Percentiles rank a stretch among this genome's conserved stretches.
Evolutionary conservation across 2,888 invertebrate genomes (phyloP).

Genomic region (Macropis europaea): DNA sequence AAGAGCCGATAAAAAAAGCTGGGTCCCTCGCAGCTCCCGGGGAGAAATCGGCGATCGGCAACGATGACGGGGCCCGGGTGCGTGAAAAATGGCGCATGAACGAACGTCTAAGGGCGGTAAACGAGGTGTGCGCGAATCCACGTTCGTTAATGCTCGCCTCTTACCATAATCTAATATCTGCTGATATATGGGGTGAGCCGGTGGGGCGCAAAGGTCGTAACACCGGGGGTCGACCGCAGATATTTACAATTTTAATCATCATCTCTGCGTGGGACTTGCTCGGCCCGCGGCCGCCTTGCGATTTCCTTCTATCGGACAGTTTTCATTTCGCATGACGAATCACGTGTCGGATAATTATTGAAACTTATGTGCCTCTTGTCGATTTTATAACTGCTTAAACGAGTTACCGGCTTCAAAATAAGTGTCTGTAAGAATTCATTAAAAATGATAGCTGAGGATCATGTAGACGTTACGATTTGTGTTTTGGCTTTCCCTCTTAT

Average conservation of each 20-base stretch:
- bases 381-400: no score
- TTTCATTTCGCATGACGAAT: conserved; percentile 63
- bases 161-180: conserved; percentile 75
- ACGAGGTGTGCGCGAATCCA: conserved; percentile 51
- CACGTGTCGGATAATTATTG: conserved; percentile 57
- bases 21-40: conserved; percentile 48
- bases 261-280: conserved; percentile 69
- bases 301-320: conserved; percentile 53
- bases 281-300: conserved; percentile 42
- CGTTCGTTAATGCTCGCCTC: conserved; percentile 67
- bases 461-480: no score
- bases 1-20: conserved; percentile 4
- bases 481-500: no score
- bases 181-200: conserved; percentile 74
- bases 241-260: conserved; percentile 77
- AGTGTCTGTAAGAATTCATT: no score
- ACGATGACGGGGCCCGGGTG: conserved; percentile 42
- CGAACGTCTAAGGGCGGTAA: conserved; percentile 37
- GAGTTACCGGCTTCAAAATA: no score
- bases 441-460: no score
- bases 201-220: conserved; percentile 74
- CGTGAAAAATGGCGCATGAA: conserved; percentile 64
- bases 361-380: conserved; percentile 26
- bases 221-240: conserved; percentile 71
- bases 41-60: conserved; percentile 56